These are phyloP conservation scores for Bradypus variegatus DNA, from an alignment of 2,797 vertebrate species.

Conservation along the genomic window DNA sequence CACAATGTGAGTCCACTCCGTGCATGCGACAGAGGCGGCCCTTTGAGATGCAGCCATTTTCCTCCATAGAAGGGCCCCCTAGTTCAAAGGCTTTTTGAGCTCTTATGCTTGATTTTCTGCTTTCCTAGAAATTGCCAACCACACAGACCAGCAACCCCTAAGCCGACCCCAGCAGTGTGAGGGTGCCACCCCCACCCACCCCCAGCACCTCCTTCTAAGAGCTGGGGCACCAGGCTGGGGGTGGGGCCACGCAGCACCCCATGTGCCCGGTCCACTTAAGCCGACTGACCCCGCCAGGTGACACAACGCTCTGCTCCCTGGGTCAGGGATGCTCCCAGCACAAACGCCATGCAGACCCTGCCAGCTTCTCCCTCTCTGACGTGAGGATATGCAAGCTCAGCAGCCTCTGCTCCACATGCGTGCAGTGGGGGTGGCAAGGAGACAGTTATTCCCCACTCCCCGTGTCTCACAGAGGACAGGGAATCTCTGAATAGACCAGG, in stretches of 20 bases:
- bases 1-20: accelerated
- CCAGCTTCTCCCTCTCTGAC: too few relatives aligned
- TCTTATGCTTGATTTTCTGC: neutral
- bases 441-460: neutral
- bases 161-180: too few relatives aligned
- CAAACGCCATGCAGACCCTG: neutral
- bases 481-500: neutral
- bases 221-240: neutral
- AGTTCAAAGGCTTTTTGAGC: neutral
- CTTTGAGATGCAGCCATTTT: too few relatives aligned
- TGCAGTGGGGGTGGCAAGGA: neutral
- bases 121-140: neutral
- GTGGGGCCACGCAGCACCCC: neutral
- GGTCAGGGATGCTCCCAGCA: too few relatives aligned
- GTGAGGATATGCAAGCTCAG: neutral
- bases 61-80: neutral
- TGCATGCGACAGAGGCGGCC: neutral
- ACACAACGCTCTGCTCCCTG: too few relatives aligned
- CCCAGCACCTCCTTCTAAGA: neutral
- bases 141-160: neutral
- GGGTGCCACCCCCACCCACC: neutral
- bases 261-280: too few relatives aligned
- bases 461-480: neutral
- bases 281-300: too few relatives aligned
- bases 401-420: too few relatives aligned